Evolutionary conservation across 1,140 invertebrate species (phyloP).

Genomic region (Cyphomyrmex costatus): DNA sequence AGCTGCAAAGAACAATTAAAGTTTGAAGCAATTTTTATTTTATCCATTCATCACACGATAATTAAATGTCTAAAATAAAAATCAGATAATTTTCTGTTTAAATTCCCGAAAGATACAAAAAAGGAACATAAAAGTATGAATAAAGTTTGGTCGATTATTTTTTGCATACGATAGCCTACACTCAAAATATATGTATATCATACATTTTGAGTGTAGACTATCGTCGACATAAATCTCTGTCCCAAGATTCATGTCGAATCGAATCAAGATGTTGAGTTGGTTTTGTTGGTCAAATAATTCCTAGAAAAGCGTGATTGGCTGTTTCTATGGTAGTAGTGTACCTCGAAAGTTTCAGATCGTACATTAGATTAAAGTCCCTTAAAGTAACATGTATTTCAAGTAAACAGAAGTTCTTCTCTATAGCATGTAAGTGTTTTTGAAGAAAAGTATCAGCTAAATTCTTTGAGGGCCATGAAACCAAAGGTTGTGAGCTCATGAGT

Average conservation of each 20-base stretch:
- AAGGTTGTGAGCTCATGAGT: background rate
- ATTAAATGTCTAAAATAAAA: too few relatives aligned
- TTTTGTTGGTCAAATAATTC: constrained; percentile 17
- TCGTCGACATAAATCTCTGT: constrained; percentile 11
- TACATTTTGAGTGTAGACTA: too few relatives aligned
- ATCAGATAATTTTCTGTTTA: too few relatives aligned
- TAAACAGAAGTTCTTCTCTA: constrained; percentile 12
- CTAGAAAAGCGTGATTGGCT: constrained; percentile 60
- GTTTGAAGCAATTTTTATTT: constrained; percentile 14
- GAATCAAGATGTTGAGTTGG: constrained; percentile 38
- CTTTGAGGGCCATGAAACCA: background rate
- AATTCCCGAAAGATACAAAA: too few relatives aligned
- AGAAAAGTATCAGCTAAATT: background rate
- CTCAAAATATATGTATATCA: background rate
- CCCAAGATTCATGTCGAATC: constrained; percentile 11
- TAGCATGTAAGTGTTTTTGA: background rate
- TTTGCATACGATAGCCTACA: background rate
- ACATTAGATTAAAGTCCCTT: constrained; percentile 49
- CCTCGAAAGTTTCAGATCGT: constrained; percentile 26
- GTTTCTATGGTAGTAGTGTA: constrained; percentile 19
- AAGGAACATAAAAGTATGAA: background rate
- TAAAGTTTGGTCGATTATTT: background rate
- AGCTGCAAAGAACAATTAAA: background rate
- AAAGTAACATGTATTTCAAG: constrained; percentile 30
- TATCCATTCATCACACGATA: background rate